Conservation (phyloP, 2,113 vertebrate species). For the Sterna hirundo region DNA sequence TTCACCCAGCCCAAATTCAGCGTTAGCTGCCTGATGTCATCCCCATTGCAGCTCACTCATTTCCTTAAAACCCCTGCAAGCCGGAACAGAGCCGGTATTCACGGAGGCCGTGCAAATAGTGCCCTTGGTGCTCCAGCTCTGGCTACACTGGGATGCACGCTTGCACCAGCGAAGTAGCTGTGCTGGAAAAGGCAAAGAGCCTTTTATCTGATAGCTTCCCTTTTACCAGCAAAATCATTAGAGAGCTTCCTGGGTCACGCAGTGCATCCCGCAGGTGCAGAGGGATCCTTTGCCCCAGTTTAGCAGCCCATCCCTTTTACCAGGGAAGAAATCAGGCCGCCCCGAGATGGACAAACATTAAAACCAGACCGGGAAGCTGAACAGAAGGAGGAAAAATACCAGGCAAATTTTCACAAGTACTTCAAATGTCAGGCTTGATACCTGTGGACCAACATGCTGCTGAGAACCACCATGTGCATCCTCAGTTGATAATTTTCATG, state of each 20-base stretch:
- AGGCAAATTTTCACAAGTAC: background rate
- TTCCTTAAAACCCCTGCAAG: conserved; percentile 19
- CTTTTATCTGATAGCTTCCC: background rate
- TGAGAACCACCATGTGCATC: background rate
- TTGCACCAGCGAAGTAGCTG: background rate
- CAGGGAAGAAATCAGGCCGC: background rate
- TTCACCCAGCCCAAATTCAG: background rate
- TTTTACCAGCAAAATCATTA: background rate
- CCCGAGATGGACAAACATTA: background rate
- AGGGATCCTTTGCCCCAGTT: background rate
- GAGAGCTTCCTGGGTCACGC: background rate
- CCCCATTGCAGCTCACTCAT: background rate
- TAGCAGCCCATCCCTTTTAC: background rate
- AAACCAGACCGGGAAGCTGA: background rate
- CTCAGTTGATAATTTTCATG: background rate
- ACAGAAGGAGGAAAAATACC: background rate
- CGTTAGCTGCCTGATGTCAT: conserved; percentile 17
- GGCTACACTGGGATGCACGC: background rate
- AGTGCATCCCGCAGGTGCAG: background rate
- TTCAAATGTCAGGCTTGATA: background rate
- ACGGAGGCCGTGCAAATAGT: background rate
- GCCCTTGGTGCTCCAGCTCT: background rate
- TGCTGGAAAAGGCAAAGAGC: background rate
- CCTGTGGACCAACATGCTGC: background rate
- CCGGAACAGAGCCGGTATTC: conserved; percentile 12